phyloP scores from a whole-genome alignment of 2,797 vertebrate species.

The Sebastes minor region DNA sequence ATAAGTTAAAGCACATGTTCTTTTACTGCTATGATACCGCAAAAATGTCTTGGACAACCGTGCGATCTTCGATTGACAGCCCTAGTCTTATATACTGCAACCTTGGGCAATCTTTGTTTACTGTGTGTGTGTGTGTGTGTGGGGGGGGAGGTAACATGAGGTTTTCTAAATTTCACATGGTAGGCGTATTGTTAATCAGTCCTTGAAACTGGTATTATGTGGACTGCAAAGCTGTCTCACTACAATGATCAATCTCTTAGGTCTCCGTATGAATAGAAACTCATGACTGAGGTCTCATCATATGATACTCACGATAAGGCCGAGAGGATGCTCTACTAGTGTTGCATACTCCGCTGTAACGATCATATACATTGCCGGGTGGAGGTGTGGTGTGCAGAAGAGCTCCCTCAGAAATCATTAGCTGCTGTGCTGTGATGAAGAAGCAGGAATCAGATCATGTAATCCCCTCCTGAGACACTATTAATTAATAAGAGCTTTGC shows the following conservation, averaged over 20 bases:
- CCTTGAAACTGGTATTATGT: slow-evolving; percentile 8
- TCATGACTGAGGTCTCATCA: slow-evolving; percentile 25
- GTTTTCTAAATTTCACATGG: no score
- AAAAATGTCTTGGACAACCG: no score
- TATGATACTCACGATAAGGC: slow-evolving; percentile 37
- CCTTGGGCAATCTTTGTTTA: no score
- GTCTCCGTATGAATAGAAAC: slow-evolving; percentile 26
- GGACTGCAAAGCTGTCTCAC: slow-evolving; percentile 1
- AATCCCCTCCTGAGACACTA: slow-evolving; percentile 77
- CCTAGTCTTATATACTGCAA: no score
- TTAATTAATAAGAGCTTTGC: slow-evolving; percentile 81
- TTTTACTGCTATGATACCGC: no score
- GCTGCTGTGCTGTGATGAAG: slow-evolving; percentile 73
- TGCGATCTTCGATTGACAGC: no score
- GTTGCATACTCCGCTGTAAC: slow-evolving; percentile 39
- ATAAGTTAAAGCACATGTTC: no score
- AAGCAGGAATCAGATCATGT: slow-evolving; percentile 79
- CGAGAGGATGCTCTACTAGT: slow-evolving; percentile 34
- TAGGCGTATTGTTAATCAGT: no score
- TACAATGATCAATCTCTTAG: slow-evolving; percentile 20
- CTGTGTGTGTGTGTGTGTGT: no score
- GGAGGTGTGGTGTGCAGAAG: slow-evolving; percentile 48
- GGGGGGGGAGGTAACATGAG: no score
- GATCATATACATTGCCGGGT: slow-evolving; percentile 28
- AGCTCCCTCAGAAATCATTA: slow-evolving; percentile 78